Evolutionary conservation across 2,888 invertebrate species (phyloP).

Genomic region (Tachina grossa): DNA sequence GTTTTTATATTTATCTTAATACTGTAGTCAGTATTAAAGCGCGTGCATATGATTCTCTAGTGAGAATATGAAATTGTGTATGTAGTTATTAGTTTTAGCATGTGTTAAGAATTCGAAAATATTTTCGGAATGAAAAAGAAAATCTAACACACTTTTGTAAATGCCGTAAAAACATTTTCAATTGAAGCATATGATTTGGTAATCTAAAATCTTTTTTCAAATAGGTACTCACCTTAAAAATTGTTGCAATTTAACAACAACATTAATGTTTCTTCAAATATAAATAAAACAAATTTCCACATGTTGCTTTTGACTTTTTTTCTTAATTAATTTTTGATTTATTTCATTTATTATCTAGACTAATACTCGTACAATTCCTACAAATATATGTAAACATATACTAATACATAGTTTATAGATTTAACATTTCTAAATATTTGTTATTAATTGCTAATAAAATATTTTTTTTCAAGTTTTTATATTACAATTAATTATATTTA

Average conservation of each 20-base stretch:
- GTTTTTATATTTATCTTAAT: too few relatives aligned
- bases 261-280: background rate
- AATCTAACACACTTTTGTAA: too few relatives aligned
- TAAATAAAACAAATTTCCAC: constrained; percentile 29
- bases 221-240: background rate
- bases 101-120: too few relatives aligned
- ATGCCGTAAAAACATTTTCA: too few relatives aligned
- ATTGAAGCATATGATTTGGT: too few relatives aligned
- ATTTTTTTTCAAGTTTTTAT: constrained; percentile 9
- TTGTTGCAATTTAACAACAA: background rate
- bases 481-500: constrained; percentile 3
- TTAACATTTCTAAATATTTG: constrained; percentile 34
- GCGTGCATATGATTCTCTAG: too few relatives aligned
- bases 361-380: constrained; percentile 38
- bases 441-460: constrained; percentile 53
- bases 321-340: constrained; percentile 33
- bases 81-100: too few relatives aligned
- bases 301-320: background rate
- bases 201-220: background rate
- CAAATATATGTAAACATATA: background rate
- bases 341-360: constrained; percentile 32
- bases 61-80: too few relatives aligned
- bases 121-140: too few relatives aligned
- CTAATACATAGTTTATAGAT: constrained; percentile 8
- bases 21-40: too few relatives aligned